A percentile compares a stretch with the other conserved stretches of the same genome.
These are phyloP conservation scores for Acanthopagrus latus DNA, from an alignment of 2,797 vertebrate species.

Conservation along the genomic window DNA sequence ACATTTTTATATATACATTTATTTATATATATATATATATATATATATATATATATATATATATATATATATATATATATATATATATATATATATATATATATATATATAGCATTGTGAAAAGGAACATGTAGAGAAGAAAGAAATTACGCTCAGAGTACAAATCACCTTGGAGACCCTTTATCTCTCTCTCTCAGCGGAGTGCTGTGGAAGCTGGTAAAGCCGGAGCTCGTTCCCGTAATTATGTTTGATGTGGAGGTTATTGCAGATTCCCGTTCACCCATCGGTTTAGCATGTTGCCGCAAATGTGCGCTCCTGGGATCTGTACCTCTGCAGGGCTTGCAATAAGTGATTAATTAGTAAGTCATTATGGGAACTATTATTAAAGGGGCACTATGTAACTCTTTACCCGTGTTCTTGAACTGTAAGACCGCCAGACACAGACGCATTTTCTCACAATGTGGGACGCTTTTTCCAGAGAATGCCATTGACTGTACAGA, in stretches of 20 bases:
- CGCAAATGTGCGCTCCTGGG: slow-evolving; percentile 36
- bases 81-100: no score
- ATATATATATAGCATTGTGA: background rate
- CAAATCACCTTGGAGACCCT: slow-evolving; percentile 53
- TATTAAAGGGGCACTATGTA: background rate
- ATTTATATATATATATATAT: no score
- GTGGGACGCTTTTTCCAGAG: no score
- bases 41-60: no score
- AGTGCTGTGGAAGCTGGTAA: slow-evolving; percentile 55
- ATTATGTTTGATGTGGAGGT: slow-evolving; percentile 37
- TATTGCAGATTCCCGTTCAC: slow-evolving; percentile 56
- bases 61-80: no score
- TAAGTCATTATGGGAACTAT: background rate
- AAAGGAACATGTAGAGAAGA: background rate
- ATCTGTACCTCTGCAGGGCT: background rate
- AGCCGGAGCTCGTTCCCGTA: slow-evolving; percentile 51
- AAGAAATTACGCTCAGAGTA: background rate
- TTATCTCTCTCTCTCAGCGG: slow-evolving; percentile 25
- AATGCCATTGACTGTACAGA: no score
- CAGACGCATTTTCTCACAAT: no score
- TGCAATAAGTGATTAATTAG: background rate
- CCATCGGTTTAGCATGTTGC: slow-evolving; percentile 45
- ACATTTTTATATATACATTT: no score
- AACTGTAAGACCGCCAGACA: no score
- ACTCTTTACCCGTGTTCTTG: no score